Percentiles rank a stretch among this genome's conserved stretches.
Evolutionary conservation across 2,797 vertebrate genomes (phyloP).

Genomic region (Lepidocolaptes lacrymiger): DNA sequence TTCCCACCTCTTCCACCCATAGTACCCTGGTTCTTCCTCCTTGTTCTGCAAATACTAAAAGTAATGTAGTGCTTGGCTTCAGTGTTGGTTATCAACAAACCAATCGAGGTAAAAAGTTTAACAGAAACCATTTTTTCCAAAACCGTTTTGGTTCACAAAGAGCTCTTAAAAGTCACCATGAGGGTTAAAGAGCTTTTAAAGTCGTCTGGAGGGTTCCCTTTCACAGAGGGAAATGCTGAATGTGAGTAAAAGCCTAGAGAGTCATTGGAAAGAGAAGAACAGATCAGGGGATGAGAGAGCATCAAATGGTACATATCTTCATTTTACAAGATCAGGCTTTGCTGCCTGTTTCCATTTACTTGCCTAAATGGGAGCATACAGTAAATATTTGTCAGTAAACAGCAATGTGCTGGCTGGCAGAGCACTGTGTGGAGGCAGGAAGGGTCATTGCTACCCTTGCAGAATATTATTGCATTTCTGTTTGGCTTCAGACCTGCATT

Average conservation of each 20-base stretch:
- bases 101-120: not conserved
- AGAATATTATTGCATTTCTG: not conserved
- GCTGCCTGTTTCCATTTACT: not conserved
- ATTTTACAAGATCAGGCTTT: too few relatives aligned
- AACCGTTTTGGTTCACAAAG: not conserved
- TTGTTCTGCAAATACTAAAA: not conserved
- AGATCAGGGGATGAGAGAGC: not conserved
- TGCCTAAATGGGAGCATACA: not conserved
- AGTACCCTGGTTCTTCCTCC: not conserved
- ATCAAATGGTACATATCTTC: not conserved
- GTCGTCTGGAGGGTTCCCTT: not conserved
- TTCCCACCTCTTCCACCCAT: not conserved
- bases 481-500: not conserved
- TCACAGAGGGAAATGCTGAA: not conserved
- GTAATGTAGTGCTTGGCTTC: not conserved
- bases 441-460: not conserved
- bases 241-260: not conserved
- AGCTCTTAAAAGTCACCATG: not conserved
- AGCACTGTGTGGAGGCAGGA: not conserved
- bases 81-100: not conserved
- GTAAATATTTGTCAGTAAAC: not conserved
- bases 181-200: not conserved
- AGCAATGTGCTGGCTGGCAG: not conserved
- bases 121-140: not conserved
- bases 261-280: not conserved